Evolutionary conservation across 2,888 invertebrate genomes (phyloP).

Genomic region (Aricia artaxerxes): DNA sequence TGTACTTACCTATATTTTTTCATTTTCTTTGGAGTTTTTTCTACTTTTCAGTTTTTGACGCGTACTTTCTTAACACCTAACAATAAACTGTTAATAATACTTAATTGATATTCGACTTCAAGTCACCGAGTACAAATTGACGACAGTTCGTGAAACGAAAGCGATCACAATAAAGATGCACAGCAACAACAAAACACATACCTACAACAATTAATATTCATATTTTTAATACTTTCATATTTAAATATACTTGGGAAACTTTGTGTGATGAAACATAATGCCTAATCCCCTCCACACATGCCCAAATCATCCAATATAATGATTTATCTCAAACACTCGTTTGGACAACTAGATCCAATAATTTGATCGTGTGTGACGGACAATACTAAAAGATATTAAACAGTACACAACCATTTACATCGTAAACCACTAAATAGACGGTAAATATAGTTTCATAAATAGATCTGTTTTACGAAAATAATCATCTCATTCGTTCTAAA

Average conservation of each 20-base stretch:
- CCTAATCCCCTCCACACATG: not conserved
- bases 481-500: constrained; percentile 19
- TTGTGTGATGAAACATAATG: not conserved
- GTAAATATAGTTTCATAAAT: constrained; percentile 28
- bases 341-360: not conserved
- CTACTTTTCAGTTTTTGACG: not conserved
- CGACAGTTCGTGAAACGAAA: constrained; percentile 28
- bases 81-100: not conserved
- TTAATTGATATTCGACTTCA: constrained; percentile 16
- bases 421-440: constrained; percentile 27
- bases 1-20: not conserved
- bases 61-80: not conserved
- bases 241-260: not conserved
- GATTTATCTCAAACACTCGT: not conserved
- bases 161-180: constrained; percentile 34
- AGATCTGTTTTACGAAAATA: constrained; percentile 28
- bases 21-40: no score
- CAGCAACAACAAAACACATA: constrained; percentile 29
- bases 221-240: constrained; percentile 6
- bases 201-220: constrained; percentile 30
- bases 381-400: not conserved
- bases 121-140: constrained; percentile 27
- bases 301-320: not conserved
- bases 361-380: not conserved
- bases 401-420: constrained; percentile 23